Evolutionary conservation across 2,113 vertebrate genomes (phyloP), one percentile per base, ranked within the genome.

Genomic region (Uria lomvia): DNA sequence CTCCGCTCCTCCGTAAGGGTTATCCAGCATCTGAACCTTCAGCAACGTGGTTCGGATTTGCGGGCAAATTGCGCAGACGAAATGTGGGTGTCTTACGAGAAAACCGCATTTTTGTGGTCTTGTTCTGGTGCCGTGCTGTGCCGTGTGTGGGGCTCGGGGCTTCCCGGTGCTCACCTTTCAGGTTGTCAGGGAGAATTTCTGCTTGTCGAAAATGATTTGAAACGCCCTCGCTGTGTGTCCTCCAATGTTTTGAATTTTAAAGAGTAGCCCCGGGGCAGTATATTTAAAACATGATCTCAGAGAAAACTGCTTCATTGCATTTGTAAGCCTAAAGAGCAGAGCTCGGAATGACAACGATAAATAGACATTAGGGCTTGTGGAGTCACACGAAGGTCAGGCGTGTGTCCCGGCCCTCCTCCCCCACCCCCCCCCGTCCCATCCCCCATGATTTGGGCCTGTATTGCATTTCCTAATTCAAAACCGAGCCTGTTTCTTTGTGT

Each of bases 271-370:
- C 45, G 1, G 92, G 97, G 96, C 89, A 76, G 77, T 91, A 91
- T 97, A 95, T 95, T 96, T 96, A 97, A 95, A 97, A 94, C 89
- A 95, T 97, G 94, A 97, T 96, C 92, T 87, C 86, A 73, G 86
- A 73, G 86, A 95, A 95, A 96, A 65, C 84, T 45, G 84, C 70
- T 86, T 96, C 95, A 91, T 76, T 90, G 93, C 89, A 73, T 79
- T 86, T 79, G 89, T 86, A 94, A 96, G 91, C 94, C 77, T 89
- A n/a, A 92, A 91, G 77, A 95, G 70, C 7, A 8, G 2, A 71
- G 56, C 77, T 92, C 63, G 20, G 91, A 86, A 76, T 79, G 94
- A 92, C 91, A 87, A 66, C 92, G 32, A 94, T 95, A 95, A 94
- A 96, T 90, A 92, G 96, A 76, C 89, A 82, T 66, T 4, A 62